phyloP scores from a whole-genome alignment of 2,113 vertebrate species.

The Glareola pratincola region DNA sequence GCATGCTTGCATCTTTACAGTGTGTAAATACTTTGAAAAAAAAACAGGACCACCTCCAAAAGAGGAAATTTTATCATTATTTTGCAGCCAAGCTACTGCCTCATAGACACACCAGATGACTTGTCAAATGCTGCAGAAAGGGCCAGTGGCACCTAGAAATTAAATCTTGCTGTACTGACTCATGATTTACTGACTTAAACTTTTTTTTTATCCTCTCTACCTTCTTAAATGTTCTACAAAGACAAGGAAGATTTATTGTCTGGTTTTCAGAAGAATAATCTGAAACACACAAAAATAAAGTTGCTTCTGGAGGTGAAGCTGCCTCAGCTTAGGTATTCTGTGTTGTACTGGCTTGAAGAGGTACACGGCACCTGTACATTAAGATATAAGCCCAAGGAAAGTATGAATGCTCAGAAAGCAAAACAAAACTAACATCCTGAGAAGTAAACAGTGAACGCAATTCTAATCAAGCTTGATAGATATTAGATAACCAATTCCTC shows the following conservation, averaged over 20 bases:
- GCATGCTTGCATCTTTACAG: background rate
- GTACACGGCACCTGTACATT: background rate
- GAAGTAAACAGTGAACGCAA: background rate
- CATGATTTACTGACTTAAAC: background rate
- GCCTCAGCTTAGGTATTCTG: background rate
- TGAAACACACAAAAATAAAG: background rate
- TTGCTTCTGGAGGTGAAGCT: background rate
- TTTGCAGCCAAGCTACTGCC: background rate
- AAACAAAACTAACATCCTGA: background rate
- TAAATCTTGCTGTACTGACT: background rate
- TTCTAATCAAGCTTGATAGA: background rate
- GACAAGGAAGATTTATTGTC: background rate
- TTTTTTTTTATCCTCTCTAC: background rate
- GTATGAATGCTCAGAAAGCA: background rate
- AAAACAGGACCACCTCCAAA: background rate
- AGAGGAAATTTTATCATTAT: background rate
- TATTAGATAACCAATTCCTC: background rate
- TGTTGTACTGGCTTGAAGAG: background rate
- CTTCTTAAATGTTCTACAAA: background rate
- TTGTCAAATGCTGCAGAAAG: background rate
- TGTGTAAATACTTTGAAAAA: background rate
- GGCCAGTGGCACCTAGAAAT: background rate
- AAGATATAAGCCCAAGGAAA: background rate
- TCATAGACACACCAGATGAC: background rate
- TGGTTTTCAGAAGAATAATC: background rate